A percentile compares a stretch with the other conserved stretches of the same genome.
These are phyloP conservation scores for Chionis minor DNA, from an alignment of 2,113 vertebrate genomes.

Conservation along the genomic window DNA sequence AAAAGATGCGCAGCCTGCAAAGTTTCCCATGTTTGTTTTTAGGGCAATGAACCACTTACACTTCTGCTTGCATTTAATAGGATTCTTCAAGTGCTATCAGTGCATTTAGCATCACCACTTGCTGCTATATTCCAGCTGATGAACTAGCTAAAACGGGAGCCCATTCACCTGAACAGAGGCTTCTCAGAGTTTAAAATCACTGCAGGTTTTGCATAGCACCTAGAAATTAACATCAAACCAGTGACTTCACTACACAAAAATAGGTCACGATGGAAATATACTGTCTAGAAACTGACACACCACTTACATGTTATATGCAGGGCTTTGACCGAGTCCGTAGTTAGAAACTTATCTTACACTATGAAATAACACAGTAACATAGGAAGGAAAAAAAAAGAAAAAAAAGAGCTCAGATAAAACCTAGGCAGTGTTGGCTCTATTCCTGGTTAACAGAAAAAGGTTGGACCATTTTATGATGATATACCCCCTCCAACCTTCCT, in stretches of 20 bases:
- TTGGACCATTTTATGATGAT: background rate
- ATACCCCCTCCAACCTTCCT: background rate
- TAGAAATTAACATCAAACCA: background rate
- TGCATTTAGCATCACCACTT: background rate
- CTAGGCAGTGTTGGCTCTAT: background rate
- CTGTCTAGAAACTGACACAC: background rate
- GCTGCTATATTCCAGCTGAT: background rate
- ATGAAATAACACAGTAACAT: background rate
- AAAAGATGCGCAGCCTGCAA: background rate
- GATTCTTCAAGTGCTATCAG: background rate
- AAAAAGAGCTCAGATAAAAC: background rate
- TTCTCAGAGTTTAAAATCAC: background rate
- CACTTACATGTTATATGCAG: background rate
- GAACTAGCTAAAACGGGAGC: background rate
- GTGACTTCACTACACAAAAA: background rate
- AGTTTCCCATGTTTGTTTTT: background rate
- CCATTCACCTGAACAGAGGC: background rate
- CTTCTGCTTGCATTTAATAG: background rate
- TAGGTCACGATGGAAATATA: background rate
- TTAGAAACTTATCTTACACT: background rate
- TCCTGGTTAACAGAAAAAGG: background rate
- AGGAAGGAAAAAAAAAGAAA: background rate
- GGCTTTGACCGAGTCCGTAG: background rate
- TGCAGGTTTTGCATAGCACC: background rate
- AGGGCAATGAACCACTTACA: background rate